phyloP scores from a whole-genome alignment of 2,888 invertebrate genomes.

The Sisyra terminalis region DNA sequence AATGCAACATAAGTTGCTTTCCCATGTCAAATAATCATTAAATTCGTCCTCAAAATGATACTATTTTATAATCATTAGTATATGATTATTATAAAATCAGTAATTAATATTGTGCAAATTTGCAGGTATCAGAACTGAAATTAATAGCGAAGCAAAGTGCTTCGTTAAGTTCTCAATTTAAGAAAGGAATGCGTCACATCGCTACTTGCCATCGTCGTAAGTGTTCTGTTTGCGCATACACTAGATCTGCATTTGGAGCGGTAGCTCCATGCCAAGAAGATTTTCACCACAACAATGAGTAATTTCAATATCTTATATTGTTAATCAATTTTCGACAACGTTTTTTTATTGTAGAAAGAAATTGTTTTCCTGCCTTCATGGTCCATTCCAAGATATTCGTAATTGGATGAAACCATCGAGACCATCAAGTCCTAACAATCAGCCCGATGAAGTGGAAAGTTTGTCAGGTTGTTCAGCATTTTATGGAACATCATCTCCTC shows the following conservation, averaged over 20 bases:
- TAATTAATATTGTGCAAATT: constrained; percentile 3
- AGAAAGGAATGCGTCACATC: constrained; percentile 34
- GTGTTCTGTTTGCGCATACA: constrained; percentile 41
- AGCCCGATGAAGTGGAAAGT: constrained; percentile 23
- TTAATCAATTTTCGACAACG: constrained; percentile 2
- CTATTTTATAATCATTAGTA: not conserved
- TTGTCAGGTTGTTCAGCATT: constrained; percentile 27
- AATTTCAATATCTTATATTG: constrained; percentile 12
- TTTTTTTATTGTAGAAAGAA: constrained; percentile 28
- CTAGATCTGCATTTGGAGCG: constrained; percentile 35
- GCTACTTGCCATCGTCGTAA: constrained; percentile 34
- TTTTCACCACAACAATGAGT: constrained; percentile 27
- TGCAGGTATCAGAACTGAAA: constrained; percentile 27
- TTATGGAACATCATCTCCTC: constrained; percentile 12
- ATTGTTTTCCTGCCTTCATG: constrained; percentile 39
- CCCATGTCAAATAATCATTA: not conserved
- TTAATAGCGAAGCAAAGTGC: constrained; percentile 31
- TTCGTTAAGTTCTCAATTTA: constrained; percentile 31
- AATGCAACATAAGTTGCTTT: too few species aligned
- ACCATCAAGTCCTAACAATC: constrained; percentile 23
- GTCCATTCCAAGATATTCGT: constrained; percentile 35
- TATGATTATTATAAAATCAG: too few species aligned
- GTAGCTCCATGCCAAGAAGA: constrained; percentile 18
- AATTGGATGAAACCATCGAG: constrained; percentile 33
- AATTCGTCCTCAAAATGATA: not conserved